Conservation (phyloP, 2,888 invertebrate genomes). For the Hydrotaea diabolus region DNA sequence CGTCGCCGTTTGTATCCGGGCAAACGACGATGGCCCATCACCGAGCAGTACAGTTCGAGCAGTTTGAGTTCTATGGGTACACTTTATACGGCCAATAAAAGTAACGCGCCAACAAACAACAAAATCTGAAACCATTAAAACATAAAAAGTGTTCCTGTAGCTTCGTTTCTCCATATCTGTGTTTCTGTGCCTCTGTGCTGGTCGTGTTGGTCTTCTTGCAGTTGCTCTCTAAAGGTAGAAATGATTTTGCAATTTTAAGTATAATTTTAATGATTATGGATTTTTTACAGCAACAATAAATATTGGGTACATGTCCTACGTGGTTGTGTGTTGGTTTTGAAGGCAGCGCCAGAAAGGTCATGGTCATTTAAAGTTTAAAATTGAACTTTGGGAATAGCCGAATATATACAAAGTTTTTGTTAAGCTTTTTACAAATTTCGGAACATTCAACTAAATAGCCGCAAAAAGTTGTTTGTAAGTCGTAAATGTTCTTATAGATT, state of each 20-base stretch:
- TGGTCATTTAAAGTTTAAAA: not conserved
- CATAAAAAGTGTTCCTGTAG: slow-evolving; percentile 13
- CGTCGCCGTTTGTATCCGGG: not conserved
- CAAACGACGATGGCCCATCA: not conserved
- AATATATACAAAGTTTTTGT: no score
- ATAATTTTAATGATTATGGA: slow-evolving; percentile 51
- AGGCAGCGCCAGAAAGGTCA: slow-evolving; percentile 15
- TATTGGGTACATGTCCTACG: not conserved
- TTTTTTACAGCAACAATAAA: slow-evolving; percentile 46
- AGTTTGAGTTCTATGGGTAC: not conserved
- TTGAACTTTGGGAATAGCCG: no score
- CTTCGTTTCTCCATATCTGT: not conserved
- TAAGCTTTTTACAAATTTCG: no score
- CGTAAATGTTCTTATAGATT: not conserved
- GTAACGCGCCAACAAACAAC: slow-evolving; percentile 20
- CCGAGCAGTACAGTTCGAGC: not conserved
- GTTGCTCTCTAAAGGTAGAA: slow-evolving; percentile 18
- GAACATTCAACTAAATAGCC: no score
- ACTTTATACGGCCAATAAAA: slow-evolving; percentile 40
- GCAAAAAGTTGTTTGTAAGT: no score
- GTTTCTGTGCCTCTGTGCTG: not conserved
- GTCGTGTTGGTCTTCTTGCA: not conserved
- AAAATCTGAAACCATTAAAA: slow-evolving; percentile 34
- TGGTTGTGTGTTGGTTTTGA: no score
- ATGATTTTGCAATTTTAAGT: slow-evolving; percentile 47